A percentile compares a stretch with the other conserved stretches of the same genome.
phyloP scores from a whole-genome alignment of 2,888 invertebrate species.

The Eristalinus sepulchralis region DNA sequence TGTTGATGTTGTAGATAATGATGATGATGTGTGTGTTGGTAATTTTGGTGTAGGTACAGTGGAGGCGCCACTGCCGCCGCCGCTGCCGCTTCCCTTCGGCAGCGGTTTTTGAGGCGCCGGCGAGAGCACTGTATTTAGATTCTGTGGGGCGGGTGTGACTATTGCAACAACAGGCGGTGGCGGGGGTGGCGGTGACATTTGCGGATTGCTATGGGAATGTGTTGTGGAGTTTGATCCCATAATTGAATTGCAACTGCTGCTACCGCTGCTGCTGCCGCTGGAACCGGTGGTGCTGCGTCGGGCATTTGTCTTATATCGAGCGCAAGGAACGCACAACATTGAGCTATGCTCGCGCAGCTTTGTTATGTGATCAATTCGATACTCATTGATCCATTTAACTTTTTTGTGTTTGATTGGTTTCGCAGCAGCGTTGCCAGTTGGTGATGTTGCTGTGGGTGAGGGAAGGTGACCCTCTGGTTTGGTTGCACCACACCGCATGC shows the following conservation, averaged over 20 bases:
- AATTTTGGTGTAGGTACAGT: slow-evolving; percentile 31
- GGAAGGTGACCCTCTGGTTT: slow-evolving; percentile 81
- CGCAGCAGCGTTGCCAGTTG: slow-evolving; percentile 56
- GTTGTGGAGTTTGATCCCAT: slow-evolving; percentile 19
- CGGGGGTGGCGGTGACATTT: slow-evolving; percentile 69
- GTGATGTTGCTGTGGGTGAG: slow-evolving; percentile 73
- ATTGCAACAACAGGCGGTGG: slow-evolving; percentile 58
- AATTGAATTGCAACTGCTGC: slow-evolving; percentile 39
- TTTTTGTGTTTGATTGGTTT: slow-evolving; percentile 76
- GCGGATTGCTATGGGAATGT: slow-evolving; percentile 53
- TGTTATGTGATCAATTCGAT: slow-evolving; percentile 79
- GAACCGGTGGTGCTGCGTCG: slow-evolving; percentile 64
- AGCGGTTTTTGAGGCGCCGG: slow-evolving; percentile 58
- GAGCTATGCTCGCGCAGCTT: slow-evolving; percentile 79
- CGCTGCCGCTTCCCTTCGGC: slow-evolving; percentile 36
- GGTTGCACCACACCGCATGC: slow-evolving; percentile 84
- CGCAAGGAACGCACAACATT: slow-evolving; percentile 84
- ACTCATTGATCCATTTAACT: slow-evolving; percentile 80
- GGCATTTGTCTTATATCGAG: slow-evolving; percentile 75
- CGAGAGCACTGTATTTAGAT: slow-evolving; percentile 69
- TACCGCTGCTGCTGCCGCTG: not conserved
- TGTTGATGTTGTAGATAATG: slow-evolving; percentile 12
- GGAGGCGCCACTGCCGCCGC: no score
- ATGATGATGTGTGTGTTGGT: slow-evolving; percentile 7
- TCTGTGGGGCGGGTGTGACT: slow-evolving; percentile 68